A percentile compares a stretch with the other conserved stretches of the same genome.
These are phyloP conservation scores for Alces alces DNA, from an alignment of 2,113 vertebrate species.

Conservation along the genomic window DNA sequence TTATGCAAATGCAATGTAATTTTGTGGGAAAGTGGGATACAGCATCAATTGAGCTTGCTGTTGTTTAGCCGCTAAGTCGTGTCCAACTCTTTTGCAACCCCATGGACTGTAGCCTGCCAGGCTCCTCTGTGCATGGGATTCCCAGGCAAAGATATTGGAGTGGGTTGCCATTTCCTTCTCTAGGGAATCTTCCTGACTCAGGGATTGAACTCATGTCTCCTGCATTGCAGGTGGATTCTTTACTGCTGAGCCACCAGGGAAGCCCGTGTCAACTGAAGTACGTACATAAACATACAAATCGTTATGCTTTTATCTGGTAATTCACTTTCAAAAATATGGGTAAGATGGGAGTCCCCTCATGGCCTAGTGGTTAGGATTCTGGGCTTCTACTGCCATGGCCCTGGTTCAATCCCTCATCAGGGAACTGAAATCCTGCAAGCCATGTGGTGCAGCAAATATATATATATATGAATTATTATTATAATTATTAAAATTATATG, in stretches of 20 bases:
- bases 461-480: not conserved
- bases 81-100: not conserved
- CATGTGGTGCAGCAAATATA: not conserved
- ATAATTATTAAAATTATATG: not conserved
- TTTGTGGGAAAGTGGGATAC: not conserved
- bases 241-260: not conserved
- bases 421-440: not conserved
- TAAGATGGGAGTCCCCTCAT: not conserved
- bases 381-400: not conserved
- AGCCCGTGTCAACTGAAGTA: not conserved
- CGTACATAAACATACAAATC: not conserved
- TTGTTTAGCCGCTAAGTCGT: not conserved
- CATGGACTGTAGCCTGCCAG: not conserved
- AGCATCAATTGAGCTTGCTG: not conserved
- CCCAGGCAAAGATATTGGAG: not conserved
- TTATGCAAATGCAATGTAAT: constrained; percentile 22
- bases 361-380: not conserved
- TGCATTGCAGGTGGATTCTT: rapidly evolving
- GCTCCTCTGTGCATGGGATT: not conserved
- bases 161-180: not conserved
- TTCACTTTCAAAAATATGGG: not conserved
- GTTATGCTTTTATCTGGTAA: not conserved
- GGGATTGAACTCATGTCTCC: not conserved
- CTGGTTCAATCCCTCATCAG: not conserved
- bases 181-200: not conserved